Evolutionary conservation across 2,888 invertebrate genomes (phyloP).

Genomic region (Sturmia bella): DNA sequence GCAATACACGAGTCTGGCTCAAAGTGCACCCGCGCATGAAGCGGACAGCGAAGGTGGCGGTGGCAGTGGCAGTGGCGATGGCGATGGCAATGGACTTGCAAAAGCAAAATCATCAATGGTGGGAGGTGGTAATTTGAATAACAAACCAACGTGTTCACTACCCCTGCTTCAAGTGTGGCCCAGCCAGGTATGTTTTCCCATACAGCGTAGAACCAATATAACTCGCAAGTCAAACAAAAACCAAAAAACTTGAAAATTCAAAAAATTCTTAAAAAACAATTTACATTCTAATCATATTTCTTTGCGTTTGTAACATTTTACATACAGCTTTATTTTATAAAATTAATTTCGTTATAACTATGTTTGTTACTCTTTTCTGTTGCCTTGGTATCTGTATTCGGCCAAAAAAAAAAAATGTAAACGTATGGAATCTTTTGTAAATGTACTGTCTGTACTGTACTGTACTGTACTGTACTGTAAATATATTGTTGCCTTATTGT

Average conservation of each 20-base stretch:
- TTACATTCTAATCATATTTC: conserved; percentile 21
- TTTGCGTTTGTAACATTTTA: conserved; percentile 34
- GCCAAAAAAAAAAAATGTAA: conserved; percentile 27
- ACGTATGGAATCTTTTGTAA: conserved; percentile 35
- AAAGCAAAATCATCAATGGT: conserved; percentile 43
- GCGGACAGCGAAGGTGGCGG: conserved; percentile 72
- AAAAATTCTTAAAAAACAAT: conserved; percentile 2
- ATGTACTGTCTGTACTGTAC: conserved; percentile 22
- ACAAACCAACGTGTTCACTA: conserved; percentile 83
- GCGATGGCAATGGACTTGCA: conserved; percentile 16
- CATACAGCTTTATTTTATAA: conserved; percentile 52
- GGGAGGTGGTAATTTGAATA: conserved; percentile 69
- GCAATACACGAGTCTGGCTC: conserved; percentile 78
- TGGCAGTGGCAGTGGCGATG: conserved; percentile 54
- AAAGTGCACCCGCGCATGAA: conserved; percentile 71
- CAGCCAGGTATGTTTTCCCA: conserved; percentile 82
- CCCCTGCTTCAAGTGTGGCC: conserved; percentile 87
- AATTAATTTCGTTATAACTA: conserved; percentile 56
- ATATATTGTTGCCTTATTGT: conserved; percentile 49
- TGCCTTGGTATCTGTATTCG: conserved; percentile 47
- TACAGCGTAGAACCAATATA: conserved; percentile 5
- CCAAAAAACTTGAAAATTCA: conserved; percentile 4
- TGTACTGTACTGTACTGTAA: conserved; percentile 15
- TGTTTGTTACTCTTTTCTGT: conserved; percentile 60
- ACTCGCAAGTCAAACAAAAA: neutral